Evolutionary conservation across 2,888 invertebrate genomes (phyloP).

Genomic region (Alsophila aescularia): DNA sequence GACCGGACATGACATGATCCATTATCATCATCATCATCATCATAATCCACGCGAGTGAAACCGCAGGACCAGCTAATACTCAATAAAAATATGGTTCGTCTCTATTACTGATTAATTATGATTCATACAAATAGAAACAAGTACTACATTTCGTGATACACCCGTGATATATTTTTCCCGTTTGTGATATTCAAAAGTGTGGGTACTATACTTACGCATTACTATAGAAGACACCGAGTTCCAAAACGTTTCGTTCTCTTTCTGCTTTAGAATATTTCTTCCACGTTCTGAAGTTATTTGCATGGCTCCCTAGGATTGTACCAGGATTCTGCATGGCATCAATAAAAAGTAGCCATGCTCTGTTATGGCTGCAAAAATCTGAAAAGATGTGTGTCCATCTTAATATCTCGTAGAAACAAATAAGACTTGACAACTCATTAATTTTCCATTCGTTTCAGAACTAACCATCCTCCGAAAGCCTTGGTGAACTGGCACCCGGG

Average conservation of each 20-base stretch:
- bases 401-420: too few relatives aligned
- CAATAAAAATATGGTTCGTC: too few relatives aligned
- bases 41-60: too few relatives aligned
- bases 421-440: too few relatives aligned
- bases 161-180: too few relatives aligned
- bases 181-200: too few relatives aligned
- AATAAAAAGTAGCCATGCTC: conserved; percentile 61
- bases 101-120: too few relatives aligned
- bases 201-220: conserved; percentile 70
- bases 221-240: conserved; percentile 50
- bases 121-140: too few relatives aligned
- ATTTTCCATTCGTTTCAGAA: not conserved
- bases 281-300: conserved; percentile 65
- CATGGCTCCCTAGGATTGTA: conserved; percentile 60
- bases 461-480: conserved; percentile 64
- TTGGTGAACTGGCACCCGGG: conserved; percentile 35
- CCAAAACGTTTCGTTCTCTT: conserved; percentile 50
- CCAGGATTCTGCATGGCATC: conserved; percentile 63
- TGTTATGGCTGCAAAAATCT: conserved; percentile 75
- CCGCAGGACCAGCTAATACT: too few relatives aligned
- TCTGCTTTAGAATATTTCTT: conserved; percentile 57
- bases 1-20: too few relatives aligned
- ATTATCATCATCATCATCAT: too few relatives aligned
- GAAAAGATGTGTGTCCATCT: conserved; percentile 26
- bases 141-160: too few relatives aligned